Base-by-base conservation (phyloP, 2,888 invertebrate species). In the Parnassius mnemosyne region DNA sequence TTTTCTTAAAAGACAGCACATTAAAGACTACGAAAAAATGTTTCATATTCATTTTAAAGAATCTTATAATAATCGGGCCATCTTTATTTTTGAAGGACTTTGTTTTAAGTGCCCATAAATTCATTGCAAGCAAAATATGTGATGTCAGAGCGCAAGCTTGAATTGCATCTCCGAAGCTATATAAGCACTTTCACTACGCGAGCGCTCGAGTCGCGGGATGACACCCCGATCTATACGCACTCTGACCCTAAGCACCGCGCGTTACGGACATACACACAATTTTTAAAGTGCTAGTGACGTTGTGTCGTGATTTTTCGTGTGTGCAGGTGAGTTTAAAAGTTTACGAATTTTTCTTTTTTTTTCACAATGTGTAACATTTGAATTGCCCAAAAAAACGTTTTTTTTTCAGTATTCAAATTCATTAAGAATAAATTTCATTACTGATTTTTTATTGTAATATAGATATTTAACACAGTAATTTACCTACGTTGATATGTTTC, bases 161-260 rank as follows among this genome's bases (percentile, higher is more conserved):
- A 69, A 73, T 75, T 81, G 83, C 84, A 83, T 72, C 78, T 76
- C 77, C 70, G 80, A 87, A 83, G 88, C 88, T 90, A 90, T 90
- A 90, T 88, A 90, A 88, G 74, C 81, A 87, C 90, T 89, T 89
- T 90, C 90, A 84, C 90, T 81, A 67, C 61, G 65, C 74, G 72
- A 73, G 81, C 87, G 78, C 86, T 75, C 74, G 86, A 89, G 89
- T 88, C 81, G 84, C 82, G 83, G 79, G 82, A 83, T 81, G 82
- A 77, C 74, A 76, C 79, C 74, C 69, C 66, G 66, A 72, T 74
- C 74, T 60, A 60, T 76, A 76, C 84, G 87, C 87, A 86, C 89
- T 87, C 86, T 88, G 88, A 89, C 87, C 87, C 78, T 78, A 74
- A 73, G 75, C 67, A 72, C 75, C 81, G 81, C 81, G 78, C 64